Conservation (phyloP, 2,113 vertebrate genomes). For the Periophthalmus modestus region DNA sequence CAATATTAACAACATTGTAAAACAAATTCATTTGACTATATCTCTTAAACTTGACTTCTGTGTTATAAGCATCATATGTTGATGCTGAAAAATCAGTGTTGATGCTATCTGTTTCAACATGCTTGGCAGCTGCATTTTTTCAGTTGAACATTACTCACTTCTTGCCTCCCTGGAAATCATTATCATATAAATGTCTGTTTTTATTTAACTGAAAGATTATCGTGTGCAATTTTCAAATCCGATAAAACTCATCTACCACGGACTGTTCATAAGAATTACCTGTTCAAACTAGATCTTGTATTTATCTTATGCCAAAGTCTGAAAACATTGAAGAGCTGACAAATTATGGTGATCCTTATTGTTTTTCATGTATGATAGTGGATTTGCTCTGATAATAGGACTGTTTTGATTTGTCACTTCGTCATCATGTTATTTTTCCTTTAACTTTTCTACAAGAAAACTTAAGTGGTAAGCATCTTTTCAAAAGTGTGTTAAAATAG, state of each 20-base stretch:
- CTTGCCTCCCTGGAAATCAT: neutral
- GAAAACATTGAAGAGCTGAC: neutral
- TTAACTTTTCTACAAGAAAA: neutral
- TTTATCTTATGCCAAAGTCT: slow-evolving; percentile 1
- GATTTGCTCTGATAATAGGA: neutral
- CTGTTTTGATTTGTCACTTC: neutral
- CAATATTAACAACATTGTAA: slow-evolving; percentile 4
- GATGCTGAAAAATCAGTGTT: neutral
- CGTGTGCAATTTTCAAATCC: neutral
- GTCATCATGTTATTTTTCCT: neutral
- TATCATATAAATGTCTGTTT: neutral
- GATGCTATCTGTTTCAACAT: neutral
- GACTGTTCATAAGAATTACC: neutral
- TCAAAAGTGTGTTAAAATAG: slow-evolving; percentile 15
- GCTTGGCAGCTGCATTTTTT: slow-evolving; percentile 29
- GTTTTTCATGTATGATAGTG: neutral
- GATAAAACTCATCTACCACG: neutral
- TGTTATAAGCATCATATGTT: neutral
- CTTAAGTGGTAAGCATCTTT: neutral
- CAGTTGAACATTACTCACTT: neutral
- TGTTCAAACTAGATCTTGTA: neutral
- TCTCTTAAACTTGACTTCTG: neutral
- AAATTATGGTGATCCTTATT: neutral
- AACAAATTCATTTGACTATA: neutral
- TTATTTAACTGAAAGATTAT: neutral